Base-by-base conservation (phyloP, 2,797 vertebrate genomes). In the Neopelma chrysocephalum region DNA sequence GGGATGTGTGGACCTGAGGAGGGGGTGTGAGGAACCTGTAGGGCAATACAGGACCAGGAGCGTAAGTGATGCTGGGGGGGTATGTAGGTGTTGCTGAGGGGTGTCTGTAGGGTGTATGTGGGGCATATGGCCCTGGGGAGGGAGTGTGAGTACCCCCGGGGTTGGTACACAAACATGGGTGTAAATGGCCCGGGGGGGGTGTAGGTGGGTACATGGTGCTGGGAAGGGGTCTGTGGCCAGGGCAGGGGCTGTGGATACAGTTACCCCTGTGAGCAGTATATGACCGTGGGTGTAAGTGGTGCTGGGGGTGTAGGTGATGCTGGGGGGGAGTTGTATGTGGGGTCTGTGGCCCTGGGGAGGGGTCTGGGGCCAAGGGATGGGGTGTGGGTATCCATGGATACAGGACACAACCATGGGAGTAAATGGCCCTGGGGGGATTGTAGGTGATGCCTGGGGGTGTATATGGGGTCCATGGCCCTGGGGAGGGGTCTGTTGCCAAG, bases 171-270 rank as follows among this genome's bases (percentile, higher is more conserved):
- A 27, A 11, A 15, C n/a, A 10, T 10, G 21, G 1, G 0, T 53
- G 31, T 25, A 29, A 12, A 32, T 38, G 56, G 15, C 26, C 13
- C 32, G 5, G n/a, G 9, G 25, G 26, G 13, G 7, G 4, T 9
- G 12, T 6, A 11, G 22, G 32, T 1, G 4, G 34, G 6, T 25
- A 2, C 2, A 0, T 2, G 18, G 15, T 15, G 23, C 25, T 25
- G 11, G 11, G 18, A 31, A 19, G 22, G 32, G 19, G 16, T 7
- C 21, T 58, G 38, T 29, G n/a, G 25, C 7, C 15, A 26, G 7
- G 40, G 40, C 40, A 6, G 40, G 14, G 40, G 40, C 40, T 40
- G 40, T 40, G 40, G 40, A 40, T 40, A 15, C 40, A 40, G 40
- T 14, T 40, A 40, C 40, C 40, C 13, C 40, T 40, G 40, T 40